phyloP scores from a whole-genome alignment of 2,797 vertebrate species.

The Zalophus californianus region DNA sequence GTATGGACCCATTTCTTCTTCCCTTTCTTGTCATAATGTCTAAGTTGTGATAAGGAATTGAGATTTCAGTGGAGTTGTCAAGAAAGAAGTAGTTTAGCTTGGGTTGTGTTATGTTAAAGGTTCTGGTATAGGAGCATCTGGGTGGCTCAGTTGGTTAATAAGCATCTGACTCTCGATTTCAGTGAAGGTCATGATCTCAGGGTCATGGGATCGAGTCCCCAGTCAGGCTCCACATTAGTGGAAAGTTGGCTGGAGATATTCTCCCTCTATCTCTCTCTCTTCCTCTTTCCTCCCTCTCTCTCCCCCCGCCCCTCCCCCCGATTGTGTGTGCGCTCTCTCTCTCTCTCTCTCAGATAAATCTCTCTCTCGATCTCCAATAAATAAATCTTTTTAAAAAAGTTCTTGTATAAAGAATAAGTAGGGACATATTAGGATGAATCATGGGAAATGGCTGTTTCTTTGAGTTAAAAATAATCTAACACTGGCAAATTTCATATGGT shows the following conservation, averaged over 20 bases:
- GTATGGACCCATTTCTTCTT: neutral
- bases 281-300: neutral
- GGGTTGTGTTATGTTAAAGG: neutral
- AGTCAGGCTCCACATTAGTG: neutral
- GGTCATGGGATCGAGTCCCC: neutral
- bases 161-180: neutral
- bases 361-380: neutral
- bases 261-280: neutral
- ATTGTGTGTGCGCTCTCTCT: neutral
- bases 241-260: neutral
- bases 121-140: neutral
- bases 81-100: constrained; percentile 35
- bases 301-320: neutral
- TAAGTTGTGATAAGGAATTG: constrained; percentile 2
- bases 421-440: neutral
- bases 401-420: constrained; percentile 10
- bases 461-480: constrained; percentile 28
- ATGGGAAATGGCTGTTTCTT: neutral
- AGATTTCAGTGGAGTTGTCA: neutral
- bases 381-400: neutral
- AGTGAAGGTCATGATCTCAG: neutral
- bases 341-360: neutral
- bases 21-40: neutral
- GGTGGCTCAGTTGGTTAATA: neutral
- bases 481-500: neutral